These are phyloP conservation scores for Hirtodrosophila histrioides DNA, from an alignment of 2,888 invertebrate genomes.

Conservation along the genomic window DNA sequence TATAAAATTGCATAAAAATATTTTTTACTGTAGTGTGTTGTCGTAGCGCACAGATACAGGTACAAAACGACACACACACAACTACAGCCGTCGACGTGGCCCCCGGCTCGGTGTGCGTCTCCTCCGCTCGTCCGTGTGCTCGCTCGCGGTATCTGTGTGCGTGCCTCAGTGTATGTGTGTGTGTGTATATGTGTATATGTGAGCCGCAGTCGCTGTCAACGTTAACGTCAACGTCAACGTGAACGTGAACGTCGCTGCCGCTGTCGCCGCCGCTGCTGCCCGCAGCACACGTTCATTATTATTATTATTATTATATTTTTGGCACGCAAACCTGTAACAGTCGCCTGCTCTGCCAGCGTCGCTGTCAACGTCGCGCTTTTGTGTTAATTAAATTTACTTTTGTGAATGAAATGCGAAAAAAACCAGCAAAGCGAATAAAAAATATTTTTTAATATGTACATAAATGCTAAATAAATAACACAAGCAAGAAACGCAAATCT, in stretches of 20 bases:
- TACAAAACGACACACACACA: constrained; percentile 60
- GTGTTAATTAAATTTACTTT: constrained; percentile 81
- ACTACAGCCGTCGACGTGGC: constrained; percentile 68
- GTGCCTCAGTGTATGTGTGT: constrained; percentile 12
- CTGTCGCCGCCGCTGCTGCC: constrained; percentile 7
- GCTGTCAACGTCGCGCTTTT: constrained; percentile 59
- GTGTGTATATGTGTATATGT: constrained; percentile 33
- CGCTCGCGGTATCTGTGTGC: constrained; percentile 38
- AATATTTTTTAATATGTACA: constrained; percentile 72
- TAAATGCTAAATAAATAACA: constrained; percentile 77
- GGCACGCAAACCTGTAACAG: constrained; percentile 74
- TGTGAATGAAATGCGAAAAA: constrained; percentile 81
- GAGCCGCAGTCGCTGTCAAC: constrained; percentile 47
- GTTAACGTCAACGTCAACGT: constrained; percentile 14
- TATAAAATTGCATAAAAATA: constrained; percentile 81
- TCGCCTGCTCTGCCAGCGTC: constrained; percentile 47
- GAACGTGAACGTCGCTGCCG: constrained; percentile 17
- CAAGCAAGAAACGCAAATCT: constrained; percentile 43
- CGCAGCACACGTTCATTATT: constrained; percentile 61
- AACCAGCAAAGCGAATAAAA: constrained; percentile 76
- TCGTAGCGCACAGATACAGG: constrained; percentile 57
- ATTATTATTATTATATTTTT: constrained; percentile 66
- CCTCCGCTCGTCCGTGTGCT: constrained; percentile 24
- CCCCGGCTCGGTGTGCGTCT: constrained; percentile 53
- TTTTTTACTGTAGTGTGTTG: constrained; percentile 64